phyloP scores from a whole-genome alignment of 2,113 vertebrate species.

The Pterocles gutturalis region DNA sequence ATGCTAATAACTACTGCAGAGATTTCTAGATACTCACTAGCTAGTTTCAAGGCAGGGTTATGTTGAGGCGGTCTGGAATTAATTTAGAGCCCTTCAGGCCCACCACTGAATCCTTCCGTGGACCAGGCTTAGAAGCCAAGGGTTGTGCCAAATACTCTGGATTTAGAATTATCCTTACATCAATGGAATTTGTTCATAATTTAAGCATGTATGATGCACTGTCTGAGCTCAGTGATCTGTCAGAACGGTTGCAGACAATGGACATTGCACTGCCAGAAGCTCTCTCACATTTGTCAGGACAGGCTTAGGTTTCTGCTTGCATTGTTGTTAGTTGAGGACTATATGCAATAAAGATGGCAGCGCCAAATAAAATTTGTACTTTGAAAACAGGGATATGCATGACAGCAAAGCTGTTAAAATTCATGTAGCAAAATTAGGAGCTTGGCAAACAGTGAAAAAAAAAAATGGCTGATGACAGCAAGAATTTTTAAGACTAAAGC shows the following conservation, averaged over 20 bases:
- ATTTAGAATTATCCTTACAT: constrained; percentile 71
- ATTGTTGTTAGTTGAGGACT: constrained; percentile 46
- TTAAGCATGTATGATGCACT: constrained; percentile 71
- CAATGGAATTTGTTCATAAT: constrained; percentile 74
- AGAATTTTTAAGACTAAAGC: constrained; percentile 31
- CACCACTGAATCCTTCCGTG: constrained; percentile 45
- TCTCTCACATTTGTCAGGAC: constrained; percentile 26
- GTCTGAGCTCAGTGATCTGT: constrained; percentile 71
- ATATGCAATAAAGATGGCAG: constrained; percentile 33
- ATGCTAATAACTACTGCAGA: constrained; percentile 23
- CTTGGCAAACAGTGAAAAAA: constrained; percentile 53
- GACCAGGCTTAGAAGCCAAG: constrained; percentile 53
- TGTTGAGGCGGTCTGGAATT: constrained; percentile 56
- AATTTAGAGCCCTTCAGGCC: constrained; percentile 59
- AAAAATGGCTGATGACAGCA: constrained; percentile 54
- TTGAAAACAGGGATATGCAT: constrained; percentile 64
- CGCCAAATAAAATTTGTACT: constrained; percentile 68
- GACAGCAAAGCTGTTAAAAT: constrained; percentile 71
- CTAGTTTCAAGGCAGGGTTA: neutral
- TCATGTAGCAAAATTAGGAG: constrained; percentile 59
- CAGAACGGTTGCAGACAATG: constrained; percentile 45
- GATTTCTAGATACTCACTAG: neutral
- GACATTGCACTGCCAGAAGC: constrained; percentile 10
- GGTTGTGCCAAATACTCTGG: constrained; percentile 41
- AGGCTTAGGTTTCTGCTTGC: constrained; percentile 67